A percentile compares a stretch with the other conserved stretches of the same genome.
Conservation (phyloP, 1,140 invertebrate genomes). For the Scaptomyza hsui region DNA sequence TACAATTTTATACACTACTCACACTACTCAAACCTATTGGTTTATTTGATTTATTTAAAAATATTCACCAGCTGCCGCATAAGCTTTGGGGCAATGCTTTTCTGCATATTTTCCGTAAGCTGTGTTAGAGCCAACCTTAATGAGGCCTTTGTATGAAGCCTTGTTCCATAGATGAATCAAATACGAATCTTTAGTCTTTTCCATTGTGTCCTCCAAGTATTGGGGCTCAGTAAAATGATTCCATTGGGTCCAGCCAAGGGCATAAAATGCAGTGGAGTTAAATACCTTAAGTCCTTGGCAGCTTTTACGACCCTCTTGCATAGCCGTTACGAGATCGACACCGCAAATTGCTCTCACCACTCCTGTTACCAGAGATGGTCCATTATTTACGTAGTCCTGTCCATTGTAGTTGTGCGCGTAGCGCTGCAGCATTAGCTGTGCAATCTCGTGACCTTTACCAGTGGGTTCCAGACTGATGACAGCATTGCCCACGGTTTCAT, state of each 20-base stretch:
- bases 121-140: constrained; percentile 1
- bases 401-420: constrained; percentile 86
- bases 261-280: constrained; percentile 87
- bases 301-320: constrained; percentile 84
- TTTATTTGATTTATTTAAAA: no score
- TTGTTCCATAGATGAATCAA: constrained; percentile 56
- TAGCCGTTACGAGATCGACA: constrained; percentile 85
- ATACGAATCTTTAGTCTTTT: constrained; percentile 85
- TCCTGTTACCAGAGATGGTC: constrained; percentile 86
- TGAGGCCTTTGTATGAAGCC: background rate
- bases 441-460: constrained; percentile 86
- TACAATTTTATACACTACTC: no score
- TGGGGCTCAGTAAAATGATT: constrained; percentile 86
- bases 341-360: constrained; percentile 86
- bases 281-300: constrained; percentile 88
- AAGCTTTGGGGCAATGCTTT: constrained; percentile 9
- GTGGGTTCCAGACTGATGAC: constrained; percentile 86
- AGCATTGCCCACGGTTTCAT: constrained; percentile 86
- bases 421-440: constrained; percentile 86
- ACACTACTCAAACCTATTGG: no score
- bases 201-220: constrained; percentile 84
- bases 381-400: constrained; percentile 88
- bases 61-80: constrained; percentile 25
- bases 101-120: constrained; percentile 12
- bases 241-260: constrained; percentile 87